Base-by-base conservation (phyloP, 1,140 invertebrate genomes). In the Galleria mellonella region DNA sequence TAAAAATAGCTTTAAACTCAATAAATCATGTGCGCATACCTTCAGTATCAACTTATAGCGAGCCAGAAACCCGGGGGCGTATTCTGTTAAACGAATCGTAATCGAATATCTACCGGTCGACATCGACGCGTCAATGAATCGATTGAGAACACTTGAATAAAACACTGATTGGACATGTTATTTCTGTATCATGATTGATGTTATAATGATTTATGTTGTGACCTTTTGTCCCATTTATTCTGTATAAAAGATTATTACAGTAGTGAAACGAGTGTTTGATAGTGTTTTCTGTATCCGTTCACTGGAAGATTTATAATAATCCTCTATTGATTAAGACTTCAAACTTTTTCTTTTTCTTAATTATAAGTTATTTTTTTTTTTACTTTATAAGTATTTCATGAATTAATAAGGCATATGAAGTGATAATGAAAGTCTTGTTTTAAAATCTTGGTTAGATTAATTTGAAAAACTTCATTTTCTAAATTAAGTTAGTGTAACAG, bases 61-160 rank as follows among this genome's bases (percentile, higher is more conserved):
- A 11, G 5, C 40, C 15, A 35, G 7, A 43, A 44, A 41, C 23
- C 28, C 43, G 30, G 45, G 31, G 51, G 14, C 41, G 51, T 72
- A 72, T 74, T 72, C 66, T 65, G 57, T 37, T 55, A 43, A 61
- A 58, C 41, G 54, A 66, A 52, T 56, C 50, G 39, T 47, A 41
- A 42, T 60, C 43, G 37, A 51, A 30, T 14, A 9, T 41, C 31
- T 29, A 17, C 23, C 17, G 17, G 9, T 43, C 41, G 14, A 43
- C 27, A 43, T 35, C 41, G 31, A 43, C 32, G 14, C 36, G 15
- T 33, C 41, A 43, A 32, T 29, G 12, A 35, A 11, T 32, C 39
- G 39, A 35, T 43, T 37, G 13, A 15, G 55, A 61, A 64, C 48
- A 51, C 47, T 62, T 60, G 57, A 69, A 65, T 69, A 59, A 51